These are phyloP conservation scores for Atrichornis clamosus DNA, from an alignment of 2,113 vertebrate species.

Conservation along the genomic window DNA sequence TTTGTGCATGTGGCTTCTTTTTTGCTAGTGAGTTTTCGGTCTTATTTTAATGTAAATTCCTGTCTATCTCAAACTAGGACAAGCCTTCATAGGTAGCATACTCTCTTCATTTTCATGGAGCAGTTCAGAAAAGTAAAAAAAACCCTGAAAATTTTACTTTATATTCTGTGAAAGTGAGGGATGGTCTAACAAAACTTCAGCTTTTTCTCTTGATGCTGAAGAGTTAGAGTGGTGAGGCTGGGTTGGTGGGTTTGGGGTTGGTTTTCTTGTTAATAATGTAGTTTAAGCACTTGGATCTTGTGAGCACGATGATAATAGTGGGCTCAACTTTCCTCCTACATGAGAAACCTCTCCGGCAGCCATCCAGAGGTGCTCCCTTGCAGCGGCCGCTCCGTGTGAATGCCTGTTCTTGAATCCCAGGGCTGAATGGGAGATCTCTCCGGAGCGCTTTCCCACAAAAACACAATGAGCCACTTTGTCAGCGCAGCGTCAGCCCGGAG, in stretches of 20 bases:
- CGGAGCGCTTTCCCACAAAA: slow-evolving; percentile 73
- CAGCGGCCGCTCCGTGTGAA: slow-evolving; percentile 56
- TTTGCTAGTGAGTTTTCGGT: neutral
- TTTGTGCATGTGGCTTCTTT: neutral
- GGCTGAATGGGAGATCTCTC: slow-evolving; percentile 73
- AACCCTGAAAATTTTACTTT: neutral
- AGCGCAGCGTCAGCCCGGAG: slow-evolving; percentile 46
- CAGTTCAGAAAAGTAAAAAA: neutral
- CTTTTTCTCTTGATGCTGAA: neutral
- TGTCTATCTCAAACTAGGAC: neutral
- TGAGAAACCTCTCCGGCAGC: slow-evolving; percentile 25
- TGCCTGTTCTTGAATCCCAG: slow-evolving; percentile 26
- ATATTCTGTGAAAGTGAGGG: neutral
- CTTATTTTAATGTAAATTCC: neutral
- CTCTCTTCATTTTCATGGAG: neutral
- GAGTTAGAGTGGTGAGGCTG: neutral
- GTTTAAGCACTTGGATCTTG: neutral
- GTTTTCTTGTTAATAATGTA: neutral
- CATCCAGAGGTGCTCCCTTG: slow-evolving; percentile 62
- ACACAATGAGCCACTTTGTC: slow-evolving; percentile 72
- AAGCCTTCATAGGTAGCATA: neutral
- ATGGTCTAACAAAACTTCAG: fast-evolving
- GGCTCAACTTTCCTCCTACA: slow-evolving; percentile 7
- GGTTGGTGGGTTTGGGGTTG: neutral
- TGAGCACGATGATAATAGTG: neutral